phyloP scores from a whole-genome alignment of 1,140 invertebrate genomes.

The Cydia pomonella region DNA sequence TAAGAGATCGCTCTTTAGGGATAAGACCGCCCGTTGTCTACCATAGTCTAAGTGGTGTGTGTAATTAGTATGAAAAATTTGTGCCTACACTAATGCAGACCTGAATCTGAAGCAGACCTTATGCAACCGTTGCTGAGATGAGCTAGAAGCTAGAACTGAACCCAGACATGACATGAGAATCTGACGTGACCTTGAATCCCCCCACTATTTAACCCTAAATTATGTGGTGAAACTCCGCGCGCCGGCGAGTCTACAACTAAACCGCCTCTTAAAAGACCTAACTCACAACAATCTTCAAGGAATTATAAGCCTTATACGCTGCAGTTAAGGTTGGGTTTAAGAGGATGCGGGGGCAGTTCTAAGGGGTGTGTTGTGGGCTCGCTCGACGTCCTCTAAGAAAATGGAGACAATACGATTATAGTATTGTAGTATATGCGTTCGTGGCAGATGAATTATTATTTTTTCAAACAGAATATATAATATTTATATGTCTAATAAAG shows the following conservation, averaged over 20 bases:
- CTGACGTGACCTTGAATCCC: conserved; percentile 55
- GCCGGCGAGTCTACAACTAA: conserved; percentile 63
- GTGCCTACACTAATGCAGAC: not conserved
- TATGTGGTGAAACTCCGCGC: conserved; percentile 59
- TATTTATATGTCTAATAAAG: too few relatives aligned
- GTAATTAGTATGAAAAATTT: too few relatives aligned
- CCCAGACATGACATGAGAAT: conserved; percentile 33
- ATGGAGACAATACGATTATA: conserved; percentile 73
- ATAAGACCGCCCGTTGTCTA: too few relatives aligned
- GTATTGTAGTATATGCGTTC: conserved; percentile 55
- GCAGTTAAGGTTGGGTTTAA: conserved; percentile 41
- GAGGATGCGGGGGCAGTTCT: not conserved
- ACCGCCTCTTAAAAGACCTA: conserved; percentile 17
- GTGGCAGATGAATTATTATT: conserved; percentile 37
- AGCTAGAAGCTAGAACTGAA: too few relatives aligned
- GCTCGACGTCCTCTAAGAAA: conserved; percentile 71
- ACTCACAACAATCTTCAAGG: not conserved
- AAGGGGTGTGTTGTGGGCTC: conserved; percentile 68
- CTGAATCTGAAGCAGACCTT: not conserved
- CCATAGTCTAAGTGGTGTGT: too few relatives aligned
- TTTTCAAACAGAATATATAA: not conserved
- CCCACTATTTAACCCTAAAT: conserved; percentile 66
- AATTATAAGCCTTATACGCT: conserved; percentile 37
- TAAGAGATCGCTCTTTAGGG: too few relatives aligned
- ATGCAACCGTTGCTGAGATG: too few relatives aligned